These are phyloP conservation scores for Unio delphinus DNA, from an alignment of 2,888 invertebrate genomes.

Conservation along the genomic window DNA sequence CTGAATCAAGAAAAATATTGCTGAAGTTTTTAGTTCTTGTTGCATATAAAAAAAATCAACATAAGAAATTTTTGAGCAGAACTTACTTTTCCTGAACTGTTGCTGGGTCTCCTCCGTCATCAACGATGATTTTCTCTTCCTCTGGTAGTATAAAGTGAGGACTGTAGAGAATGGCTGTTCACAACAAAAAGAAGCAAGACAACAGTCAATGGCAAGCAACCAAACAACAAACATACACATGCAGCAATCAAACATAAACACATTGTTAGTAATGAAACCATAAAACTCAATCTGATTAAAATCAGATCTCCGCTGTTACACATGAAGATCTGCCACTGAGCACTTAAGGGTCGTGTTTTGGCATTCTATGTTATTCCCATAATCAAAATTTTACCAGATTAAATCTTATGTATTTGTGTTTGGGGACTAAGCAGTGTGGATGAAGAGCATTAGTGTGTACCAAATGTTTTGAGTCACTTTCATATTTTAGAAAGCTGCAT, in stretches of 20 bases:
- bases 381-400: too few relatives aligned
- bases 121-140: conserved; percentile 76
- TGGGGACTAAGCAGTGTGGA: too few relatives aligned
- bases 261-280: not conserved
- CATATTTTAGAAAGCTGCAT: too few relatives aligned
- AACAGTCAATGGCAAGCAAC: conserved; percentile 1
- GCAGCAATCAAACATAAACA: conserved; percentile 5
- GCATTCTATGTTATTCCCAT: too few relatives aligned
- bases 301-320: too few relatives aligned
- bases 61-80: not conserved
- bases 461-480: too few relatives aligned
- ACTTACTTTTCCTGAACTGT: conserved; percentile 74
- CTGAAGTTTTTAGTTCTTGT: not conserved
- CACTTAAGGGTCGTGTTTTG: too few relatives aligned
- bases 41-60: not conserved
- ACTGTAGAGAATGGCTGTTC: conserved; percentile 52
- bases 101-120: conserved; percentile 72
- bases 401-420: too few relatives aligned
- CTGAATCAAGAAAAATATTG: not conserved
- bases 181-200: conserved; percentile 7
- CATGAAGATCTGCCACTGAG: too few relatives aligned
- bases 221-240: conserved; percentile 1
- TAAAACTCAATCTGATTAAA: too few relatives aligned
- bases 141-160: conserved; percentile 75
- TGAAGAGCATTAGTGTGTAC: too few relatives aligned